A percentile compares a stretch with the other conserved stretches of the same genome.
These are phyloP conservation scores for Microhierax caerulescens DNA, from an alignment of 2,797 vertebrate species.

Conservation along the genomic window DNA sequence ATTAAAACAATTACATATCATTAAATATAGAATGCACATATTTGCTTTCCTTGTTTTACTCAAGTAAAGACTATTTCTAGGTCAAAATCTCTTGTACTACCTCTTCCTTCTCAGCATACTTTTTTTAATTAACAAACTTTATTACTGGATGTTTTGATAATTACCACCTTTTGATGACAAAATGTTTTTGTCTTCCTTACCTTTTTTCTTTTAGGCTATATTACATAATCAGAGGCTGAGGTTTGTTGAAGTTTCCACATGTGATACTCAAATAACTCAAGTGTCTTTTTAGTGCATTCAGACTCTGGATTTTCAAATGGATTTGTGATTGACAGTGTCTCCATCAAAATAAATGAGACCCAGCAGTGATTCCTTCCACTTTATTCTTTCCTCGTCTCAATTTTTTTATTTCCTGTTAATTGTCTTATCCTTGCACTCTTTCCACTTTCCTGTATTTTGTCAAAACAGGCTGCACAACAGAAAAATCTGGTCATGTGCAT, in stretches of 20 bases:
- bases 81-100: not conserved
- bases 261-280: not conserved
- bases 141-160: not conserved
- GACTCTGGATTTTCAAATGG: not conserved
- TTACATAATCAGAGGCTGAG: not conserved
- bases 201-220: not conserved
- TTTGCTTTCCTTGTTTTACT: not conserved
- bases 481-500: not conserved
- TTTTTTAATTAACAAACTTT: not conserved
- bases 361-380: not conserved
- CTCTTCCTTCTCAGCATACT: not conserved
- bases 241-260: not conserved
- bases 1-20: not conserved
- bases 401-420: not conserved
- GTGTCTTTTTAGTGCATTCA: not conserved
- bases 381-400: not conserved
- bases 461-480: not conserved
- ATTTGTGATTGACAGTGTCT: not conserved
- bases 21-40: not conserved
- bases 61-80: not conserved
- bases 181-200: not conserved
- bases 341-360: not conserved
- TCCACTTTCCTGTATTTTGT: not conserved
- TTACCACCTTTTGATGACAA: not conserved
- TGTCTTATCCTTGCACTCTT: not conserved